These are phyloP conservation scores for Xestoiulus laeticollis DNA, from an alignment of 2,888 invertebrate species.

Conservation along the genomic window DNA sequence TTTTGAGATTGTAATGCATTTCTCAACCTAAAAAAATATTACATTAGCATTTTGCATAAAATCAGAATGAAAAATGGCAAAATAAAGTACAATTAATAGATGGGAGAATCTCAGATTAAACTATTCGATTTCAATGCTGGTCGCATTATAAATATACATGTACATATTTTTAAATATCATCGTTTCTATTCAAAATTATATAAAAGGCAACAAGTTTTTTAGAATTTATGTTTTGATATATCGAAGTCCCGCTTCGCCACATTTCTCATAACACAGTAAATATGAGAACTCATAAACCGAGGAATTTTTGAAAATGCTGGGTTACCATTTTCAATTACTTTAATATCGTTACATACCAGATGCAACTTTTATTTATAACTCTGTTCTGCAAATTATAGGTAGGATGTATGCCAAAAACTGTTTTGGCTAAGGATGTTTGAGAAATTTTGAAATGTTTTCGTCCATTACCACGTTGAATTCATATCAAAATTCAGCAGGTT, in stretches of 20 bases:
- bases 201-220: slow-evolving; percentile 1
- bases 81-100: neutral
- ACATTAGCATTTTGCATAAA: neutral
- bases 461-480: neutral
- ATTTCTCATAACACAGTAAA: neutral
- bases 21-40: neutral
- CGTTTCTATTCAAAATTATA: neutral
- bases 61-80: neutral
- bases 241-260: slow-evolving; percentile 23
- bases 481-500: neutral
- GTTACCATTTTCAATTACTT: neutral
- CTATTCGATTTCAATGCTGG: neutral
- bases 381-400: neutral
- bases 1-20: neutral
- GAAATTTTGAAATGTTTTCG: neutral
- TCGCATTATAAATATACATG: neutral
- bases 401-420: neutral
- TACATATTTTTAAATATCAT: neutral
- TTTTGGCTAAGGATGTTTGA: neutral
- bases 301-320: neutral
- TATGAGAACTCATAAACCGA: neutral
- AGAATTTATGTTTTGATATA: neutral
- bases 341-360: slow-evolving; percentile 1
- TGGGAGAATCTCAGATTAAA: neutral
- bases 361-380: neutral